Evolutionary conservation across 2,888 invertebrate genomes (phyloP), one percentile per base, ranked within the genome.

Genomic region (Allolobophora icterica): DNA sequence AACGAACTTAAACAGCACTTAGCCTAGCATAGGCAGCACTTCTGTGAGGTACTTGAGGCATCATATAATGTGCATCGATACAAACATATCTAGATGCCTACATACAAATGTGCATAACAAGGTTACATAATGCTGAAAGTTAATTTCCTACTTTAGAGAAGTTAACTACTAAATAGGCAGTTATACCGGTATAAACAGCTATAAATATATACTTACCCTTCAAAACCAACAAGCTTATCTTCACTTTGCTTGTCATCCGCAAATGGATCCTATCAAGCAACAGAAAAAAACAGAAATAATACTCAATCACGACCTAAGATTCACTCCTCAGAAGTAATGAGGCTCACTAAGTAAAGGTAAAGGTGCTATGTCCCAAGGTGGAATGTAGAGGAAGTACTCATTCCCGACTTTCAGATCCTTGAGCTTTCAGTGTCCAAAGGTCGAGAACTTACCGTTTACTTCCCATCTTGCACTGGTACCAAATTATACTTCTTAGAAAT

Each of bases 251-350:
- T 91, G 38, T 92, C 92, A 90, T 93, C 93, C 21, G 90, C 42
- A 84, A 93, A 93, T 38, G 92, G 93, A 90, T 93, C 93, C 93
- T 93, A 38, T 1, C 89, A 90, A 38, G 35, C 1, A 91, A 91
- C 30, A 89, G n/a, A 58, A 24, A 35, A 58, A 90, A 11, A n/a
- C n/a, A n/a, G n/a, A n/a, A 83, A 58, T 0, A 71, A 6, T 2
- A 52, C 15, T 30, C 71, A 30, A 71, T n/a, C 30, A 71, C 8
- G n/a, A n/a, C 13, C 30, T 71, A 71, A 17, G 8, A 71, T n/a
- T n/a, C 8, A n/a, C 71, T n/a, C 30, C 30, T 71, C 11, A n/a
- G n/a, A 71, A 71, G 30, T n/a, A 24, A 21, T 15, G 24, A 52
- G 24, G 52, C 52, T 52, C 21, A 52, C 21, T 24, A 19, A 52